Evolutionary conservation across 2,888 invertebrate genomes (phyloP).

Genomic region (Pandemis cinnamomeana): DNA sequence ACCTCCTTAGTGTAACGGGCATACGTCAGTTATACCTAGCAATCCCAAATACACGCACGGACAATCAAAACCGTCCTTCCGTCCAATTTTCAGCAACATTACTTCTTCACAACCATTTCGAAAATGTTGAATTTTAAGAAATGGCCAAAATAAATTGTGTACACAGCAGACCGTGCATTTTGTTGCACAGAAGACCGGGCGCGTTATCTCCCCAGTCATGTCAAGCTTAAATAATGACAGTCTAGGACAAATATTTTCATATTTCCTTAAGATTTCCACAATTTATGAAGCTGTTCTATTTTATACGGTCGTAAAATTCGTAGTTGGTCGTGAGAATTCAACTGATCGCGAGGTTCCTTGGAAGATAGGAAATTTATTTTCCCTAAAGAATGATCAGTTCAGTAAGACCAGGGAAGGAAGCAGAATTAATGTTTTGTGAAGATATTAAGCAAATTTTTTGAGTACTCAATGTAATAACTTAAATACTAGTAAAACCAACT

Average conservation of each 20-base stretch:
- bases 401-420: no score
- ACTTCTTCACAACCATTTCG: slow-evolving; percentile 4
- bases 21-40: background rate
- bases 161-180: slow-evolving; percentile 7
- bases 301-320: background rate
- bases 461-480: background rate
- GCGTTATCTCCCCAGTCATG: slow-evolving; percentile 23
- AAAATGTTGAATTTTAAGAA: slow-evolving; percentile 11
- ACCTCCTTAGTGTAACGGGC: no score
- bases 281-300: slow-evolving; percentile 13
- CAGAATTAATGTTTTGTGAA: no score
- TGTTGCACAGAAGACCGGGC: slow-evolving; percentile 5
- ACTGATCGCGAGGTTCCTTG: background rate
- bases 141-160: background rate
- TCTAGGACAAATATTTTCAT: slow-evolving; percentile 26
- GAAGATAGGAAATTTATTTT: background rate
- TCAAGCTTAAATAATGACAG: slow-evolving; percentile 33
- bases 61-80: background rate
- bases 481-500: background rate
- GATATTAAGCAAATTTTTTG: background rate
- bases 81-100: slow-evolving; percentile 1
- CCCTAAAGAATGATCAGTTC: background rate
- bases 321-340: background rate
- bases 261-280: slow-evolving; percentile 20
- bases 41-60: background rate